Percentiles rank a stretch among this genome's conserved stretches.
These are phyloP conservation scores for Patagioenas fasciata DNA, from an alignment of 2,113 vertebrate genomes.

Conservation along the genomic window DNA sequence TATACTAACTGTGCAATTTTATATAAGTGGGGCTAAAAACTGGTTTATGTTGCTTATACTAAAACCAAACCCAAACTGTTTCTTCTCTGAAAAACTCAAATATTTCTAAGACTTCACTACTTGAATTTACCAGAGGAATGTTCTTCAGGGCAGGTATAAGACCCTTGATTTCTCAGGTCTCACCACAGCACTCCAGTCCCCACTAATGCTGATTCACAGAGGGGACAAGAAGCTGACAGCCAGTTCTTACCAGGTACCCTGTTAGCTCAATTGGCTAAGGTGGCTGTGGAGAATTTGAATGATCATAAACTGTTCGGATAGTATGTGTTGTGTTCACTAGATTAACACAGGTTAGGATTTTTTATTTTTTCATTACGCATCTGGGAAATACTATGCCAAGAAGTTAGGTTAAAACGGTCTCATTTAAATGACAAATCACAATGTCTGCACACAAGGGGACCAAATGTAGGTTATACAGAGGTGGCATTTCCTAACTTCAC, in stretches of 20 bases:
- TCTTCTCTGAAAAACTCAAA: neutral
- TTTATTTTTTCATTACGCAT: neutral
- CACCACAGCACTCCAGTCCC: fast-evolving
- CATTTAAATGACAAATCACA: neutral
- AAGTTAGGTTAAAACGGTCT: neutral
- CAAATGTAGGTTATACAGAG: neutral
- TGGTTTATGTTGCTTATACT: neutral
- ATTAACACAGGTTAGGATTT: neutral
- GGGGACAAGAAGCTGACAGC: neutral
- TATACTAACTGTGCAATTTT: neutral
- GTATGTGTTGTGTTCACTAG: neutral
- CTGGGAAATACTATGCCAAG: neutral
- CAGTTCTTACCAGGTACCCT: neutral
- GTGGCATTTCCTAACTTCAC: neutral
- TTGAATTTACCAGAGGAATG: neutral
- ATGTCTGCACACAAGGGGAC: neutral
- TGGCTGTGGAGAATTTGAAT: neutral
- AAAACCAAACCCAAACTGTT: neutral
- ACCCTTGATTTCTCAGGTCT: neutral
- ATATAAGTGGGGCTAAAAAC: neutral
- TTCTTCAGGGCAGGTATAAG: neutral
- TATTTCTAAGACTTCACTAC: neutral
- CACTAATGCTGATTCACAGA: neutral
- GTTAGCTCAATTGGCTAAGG: neutral
- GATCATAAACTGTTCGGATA: neutral